These are phyloP conservation scores for Acestrorhynchus altus DNA, from an alignment of 2,797 vertebrate species.

Conservation along the genomic window DNA sequence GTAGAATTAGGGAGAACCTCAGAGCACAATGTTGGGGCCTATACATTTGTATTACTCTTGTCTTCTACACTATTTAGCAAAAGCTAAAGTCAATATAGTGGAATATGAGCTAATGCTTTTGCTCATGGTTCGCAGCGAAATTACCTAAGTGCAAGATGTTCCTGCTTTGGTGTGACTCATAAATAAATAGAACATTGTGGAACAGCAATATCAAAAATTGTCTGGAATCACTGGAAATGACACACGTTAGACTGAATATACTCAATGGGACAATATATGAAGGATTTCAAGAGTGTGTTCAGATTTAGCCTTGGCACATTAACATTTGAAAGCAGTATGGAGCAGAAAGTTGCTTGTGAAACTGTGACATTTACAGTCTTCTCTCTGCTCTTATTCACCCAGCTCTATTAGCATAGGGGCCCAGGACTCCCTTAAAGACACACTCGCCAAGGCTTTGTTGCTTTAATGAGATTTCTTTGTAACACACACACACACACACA, in stretches of 20 bases:
- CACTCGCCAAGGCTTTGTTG: slow-evolving; percentile 30
- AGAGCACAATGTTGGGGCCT: slow-evolving; percentile 24
- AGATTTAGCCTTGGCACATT: slow-evolving; percentile 33
- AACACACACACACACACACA: slow-evolving; percentile 31
- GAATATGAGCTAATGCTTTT: not conserved
- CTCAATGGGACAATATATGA: slow-evolving; percentile 6
- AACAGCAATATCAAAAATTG: not conserved
- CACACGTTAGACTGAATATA: not conserved
- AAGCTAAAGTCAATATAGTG: not conserved
- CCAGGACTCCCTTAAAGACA: slow-evolving; percentile 41
- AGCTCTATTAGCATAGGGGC: slow-evolving; percentile 47
- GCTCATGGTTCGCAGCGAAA: too few species aligned
- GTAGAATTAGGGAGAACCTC: slow-evolving; percentile 21
- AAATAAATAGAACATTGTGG: not conserved
- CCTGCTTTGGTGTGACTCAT: not conserved
- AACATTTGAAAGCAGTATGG: slow-evolving; percentile 47
- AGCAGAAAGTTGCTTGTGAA: slow-evolving; percentile 30
- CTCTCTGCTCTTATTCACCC: slow-evolving; percentile 49
- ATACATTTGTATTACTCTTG: slow-evolving; percentile 24
- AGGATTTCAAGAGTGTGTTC: slow-evolving; percentile 22
- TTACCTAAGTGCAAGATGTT: not conserved
- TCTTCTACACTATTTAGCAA: not conserved
- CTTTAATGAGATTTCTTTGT: slow-evolving; percentile 47
- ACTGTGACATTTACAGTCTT: slow-evolving; percentile 56
- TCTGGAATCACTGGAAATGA: not conserved